These are phyloP conservation scores for Campaea margaritaria DNA, from an alignment of 2,888 invertebrate genomes.

Conservation along the genomic window DNA sequence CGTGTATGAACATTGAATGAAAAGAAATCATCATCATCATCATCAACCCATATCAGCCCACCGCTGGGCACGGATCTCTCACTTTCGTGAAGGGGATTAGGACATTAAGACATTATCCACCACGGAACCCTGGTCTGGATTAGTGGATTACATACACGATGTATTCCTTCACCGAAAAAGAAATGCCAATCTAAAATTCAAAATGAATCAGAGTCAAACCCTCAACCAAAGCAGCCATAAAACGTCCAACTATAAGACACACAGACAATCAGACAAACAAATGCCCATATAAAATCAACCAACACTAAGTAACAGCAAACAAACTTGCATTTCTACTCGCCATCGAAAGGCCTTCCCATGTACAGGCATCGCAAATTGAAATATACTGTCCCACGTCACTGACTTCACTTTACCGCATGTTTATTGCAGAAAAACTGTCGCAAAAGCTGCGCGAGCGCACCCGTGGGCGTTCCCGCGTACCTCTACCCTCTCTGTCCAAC, in stretches of 20 bases:
- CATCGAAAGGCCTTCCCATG: slow-evolving; percentile 41
- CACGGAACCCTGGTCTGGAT: too few species aligned
- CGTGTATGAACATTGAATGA: too few species aligned
- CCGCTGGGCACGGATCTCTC: too few species aligned
- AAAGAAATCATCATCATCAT: too few species aligned
- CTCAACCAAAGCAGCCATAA: slow-evolving; percentile 8
- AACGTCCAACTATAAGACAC: slow-evolving; percentile 22
- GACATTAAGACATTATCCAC: too few species aligned
- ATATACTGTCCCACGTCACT: slow-evolving; percentile 55
- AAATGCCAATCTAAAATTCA: too few species aligned
- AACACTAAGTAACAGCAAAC: slow-evolving; percentile 1
- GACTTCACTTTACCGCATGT: slow-evolving; percentile 54
- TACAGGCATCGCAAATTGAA: slow-evolving; percentile 48
- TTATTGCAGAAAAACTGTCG: slow-evolving; percentile 71
- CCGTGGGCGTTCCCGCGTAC: slow-evolving; percentile 67
- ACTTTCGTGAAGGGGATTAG: too few species aligned
- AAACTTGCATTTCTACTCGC: slow-evolving; percentile 6
- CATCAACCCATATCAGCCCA: too few species aligned
- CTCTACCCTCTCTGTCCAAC: slow-evolving; percentile 54
- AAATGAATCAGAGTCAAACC: too few species aligned
- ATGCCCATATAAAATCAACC: slow-evolving; percentile 23
- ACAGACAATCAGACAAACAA: slow-evolving; percentile 22
- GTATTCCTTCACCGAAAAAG: too few species aligned
- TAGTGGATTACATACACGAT: too few species aligned
- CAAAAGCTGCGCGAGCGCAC: slow-evolving; percentile 61